Evolutionary conservation across 2,113 vertebrate genomes (phyloP).

Genomic region (Mesoclemmys tuberculata): DNA sequence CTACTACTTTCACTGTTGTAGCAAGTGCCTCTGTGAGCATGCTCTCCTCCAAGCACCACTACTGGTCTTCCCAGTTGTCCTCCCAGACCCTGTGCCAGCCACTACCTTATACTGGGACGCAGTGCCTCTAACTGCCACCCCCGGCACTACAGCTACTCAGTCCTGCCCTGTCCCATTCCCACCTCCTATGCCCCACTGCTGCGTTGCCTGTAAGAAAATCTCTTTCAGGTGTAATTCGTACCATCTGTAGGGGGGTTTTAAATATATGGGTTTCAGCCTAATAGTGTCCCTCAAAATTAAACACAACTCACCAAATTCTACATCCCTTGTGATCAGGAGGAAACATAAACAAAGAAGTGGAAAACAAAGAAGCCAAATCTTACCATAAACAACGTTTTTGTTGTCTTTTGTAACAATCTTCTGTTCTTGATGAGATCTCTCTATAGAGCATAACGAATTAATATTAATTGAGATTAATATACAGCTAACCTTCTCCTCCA

Average conservation of each 20-base stretch:
- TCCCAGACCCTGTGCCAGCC: background rate
- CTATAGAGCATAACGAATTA: constrained; percentile 61
- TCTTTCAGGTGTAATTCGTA: background rate
- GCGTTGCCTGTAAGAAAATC: background rate
- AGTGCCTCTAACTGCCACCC: background rate
- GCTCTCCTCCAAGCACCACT: accelerated
- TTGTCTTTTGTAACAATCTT: constrained; percentile 74
- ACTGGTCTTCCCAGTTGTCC: background rate
- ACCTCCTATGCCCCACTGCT: background rate
- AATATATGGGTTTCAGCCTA: background rate
- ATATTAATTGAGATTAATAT: background rate
- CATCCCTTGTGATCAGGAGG: background rate
- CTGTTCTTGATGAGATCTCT: constrained; percentile 74
- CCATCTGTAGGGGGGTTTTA: background rate
- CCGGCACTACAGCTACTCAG: background rate
- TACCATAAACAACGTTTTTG: constrained; percentile 77
- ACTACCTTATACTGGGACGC: background rate
- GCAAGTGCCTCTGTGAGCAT: background rate
- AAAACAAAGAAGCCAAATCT: constrained; percentile 29
- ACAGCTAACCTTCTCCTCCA: background rate
- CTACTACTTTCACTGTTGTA: background rate
- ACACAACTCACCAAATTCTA: background rate
- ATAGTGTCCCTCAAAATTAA: background rate
- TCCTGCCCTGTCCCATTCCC: accelerated
- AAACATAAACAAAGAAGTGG: constrained; percentile 14